Conservation (phyloP, 2,797 vertebrate genomes). For the Hyperoplus lanceolatus region DNA sequence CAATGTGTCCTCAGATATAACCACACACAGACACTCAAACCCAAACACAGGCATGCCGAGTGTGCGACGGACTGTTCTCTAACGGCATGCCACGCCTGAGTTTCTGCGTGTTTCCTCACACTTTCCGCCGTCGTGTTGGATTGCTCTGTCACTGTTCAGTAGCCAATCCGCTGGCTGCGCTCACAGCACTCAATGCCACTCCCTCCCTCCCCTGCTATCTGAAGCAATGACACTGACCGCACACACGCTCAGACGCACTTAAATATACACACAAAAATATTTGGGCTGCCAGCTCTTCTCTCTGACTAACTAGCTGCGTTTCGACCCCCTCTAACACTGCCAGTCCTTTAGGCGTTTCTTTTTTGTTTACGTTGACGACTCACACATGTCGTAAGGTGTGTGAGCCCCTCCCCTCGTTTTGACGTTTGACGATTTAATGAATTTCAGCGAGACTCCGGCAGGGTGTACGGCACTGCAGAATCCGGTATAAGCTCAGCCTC, state of each 20-base stretch:
- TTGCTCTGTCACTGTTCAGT: constrained; percentile 67
- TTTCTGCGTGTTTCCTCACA: constrained; percentile 73
- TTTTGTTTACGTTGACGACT: constrained; percentile 54
- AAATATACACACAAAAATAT: constrained; percentile 23
- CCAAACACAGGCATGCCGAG: constrained; percentile 78
- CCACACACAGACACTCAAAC: constrained; percentile 22
- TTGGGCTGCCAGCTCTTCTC: constrained; percentile 69
- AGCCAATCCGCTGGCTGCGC: constrained; percentile 51
- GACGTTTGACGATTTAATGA: constrained; percentile 85
- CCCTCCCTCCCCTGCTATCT: constrained; percentile 47
- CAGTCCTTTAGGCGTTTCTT: constrained; percentile 56
- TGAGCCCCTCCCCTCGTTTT: constrained; percentile 66
- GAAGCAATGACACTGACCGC: constrained; percentile 49
- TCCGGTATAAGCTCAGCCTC: constrained; percentile 92
- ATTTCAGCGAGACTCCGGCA: constrained; percentile 89
- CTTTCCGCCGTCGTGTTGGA: constrained; percentile 60
- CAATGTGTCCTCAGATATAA: constrained; percentile 3
- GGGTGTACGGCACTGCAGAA: constrained; percentile 89
- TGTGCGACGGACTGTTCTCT: constrained; percentile 69
- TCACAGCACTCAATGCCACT: constrained; percentile 61
- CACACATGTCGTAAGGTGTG: constrained; percentile 71
- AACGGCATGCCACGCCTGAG: constrained; percentile 81
- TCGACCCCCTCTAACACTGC: constrained; percentile 72
- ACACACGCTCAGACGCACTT: constrained; percentile 38
- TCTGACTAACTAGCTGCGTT: constrained; percentile 79